Percentiles rank a stretch among this genome's conserved stretches.
phyloP scores from a whole-genome alignment of 2,797 vertebrate species.

The Ctenopoma multispine region DNA sequence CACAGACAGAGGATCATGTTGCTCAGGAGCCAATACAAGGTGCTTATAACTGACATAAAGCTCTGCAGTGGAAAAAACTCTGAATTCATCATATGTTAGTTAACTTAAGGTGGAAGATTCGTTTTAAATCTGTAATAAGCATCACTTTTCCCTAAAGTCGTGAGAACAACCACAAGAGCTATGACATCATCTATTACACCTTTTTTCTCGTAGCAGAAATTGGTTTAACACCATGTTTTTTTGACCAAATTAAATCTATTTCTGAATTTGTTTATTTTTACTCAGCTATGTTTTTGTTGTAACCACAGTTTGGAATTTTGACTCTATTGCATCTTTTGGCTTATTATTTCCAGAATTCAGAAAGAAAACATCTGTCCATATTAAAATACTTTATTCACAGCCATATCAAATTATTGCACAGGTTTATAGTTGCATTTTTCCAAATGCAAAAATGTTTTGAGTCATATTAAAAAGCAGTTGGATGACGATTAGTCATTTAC shows the following conservation, averaged over 20 bases:
- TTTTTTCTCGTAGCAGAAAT: conserved; percentile 3
- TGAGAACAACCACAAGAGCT: conserved; percentile 43
- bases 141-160: conserved; percentile 40
- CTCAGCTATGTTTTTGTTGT: conserved; percentile 1
- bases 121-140: conserved; percentile 40
- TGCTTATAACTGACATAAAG: conserved; percentile 18
- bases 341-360: conserved; percentile 36
- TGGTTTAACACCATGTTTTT: neutral
- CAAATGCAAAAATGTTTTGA: conserved; percentile 19
- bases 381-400: conserved; percentile 28
- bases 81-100: conserved; percentile 33
- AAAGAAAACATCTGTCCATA: conserved; percentile 16
- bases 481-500: conserved; percentile 1
- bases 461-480: neutral
- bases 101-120: conserved; percentile 23
- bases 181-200: conserved; percentile 10
- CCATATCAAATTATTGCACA: conserved; percentile 18
- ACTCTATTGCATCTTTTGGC: conserved; percentile 14
- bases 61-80: conserved; percentile 29
- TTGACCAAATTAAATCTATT: conserved; percentile 4
- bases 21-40: conserved; percentile 31
- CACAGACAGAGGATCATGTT: conserved; percentile 5
- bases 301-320: conserved; percentile 26
- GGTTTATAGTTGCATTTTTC: conserved; percentile 16
- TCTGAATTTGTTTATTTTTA: conserved; percentile 24